These are phyloP conservation scores for Lithophane semibrunnea DNA, from an alignment of 2,888 invertebrate genomes.

Conservation along the genomic window DNA sequence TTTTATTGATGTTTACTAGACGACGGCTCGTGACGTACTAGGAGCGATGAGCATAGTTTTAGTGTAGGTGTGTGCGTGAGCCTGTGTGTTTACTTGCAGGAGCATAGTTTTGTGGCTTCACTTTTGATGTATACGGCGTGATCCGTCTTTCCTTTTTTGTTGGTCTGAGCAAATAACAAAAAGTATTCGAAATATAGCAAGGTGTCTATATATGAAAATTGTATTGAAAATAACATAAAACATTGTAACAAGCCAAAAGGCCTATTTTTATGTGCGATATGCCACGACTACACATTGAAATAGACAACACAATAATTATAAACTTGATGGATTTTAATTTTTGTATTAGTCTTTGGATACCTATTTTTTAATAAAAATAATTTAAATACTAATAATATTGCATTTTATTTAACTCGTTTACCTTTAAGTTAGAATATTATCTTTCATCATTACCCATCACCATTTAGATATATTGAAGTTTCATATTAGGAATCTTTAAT, in stretches of 20 bases:
- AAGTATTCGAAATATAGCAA: slow-evolving; percentile 33
- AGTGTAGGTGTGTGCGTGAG: too few species aligned
- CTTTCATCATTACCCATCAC: too few species aligned
- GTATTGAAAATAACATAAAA: slow-evolving; percentile 31
- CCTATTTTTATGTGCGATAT: slow-evolving; percentile 76
- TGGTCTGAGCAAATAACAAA: background rate
- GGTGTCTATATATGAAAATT: slow-evolving; percentile 41
- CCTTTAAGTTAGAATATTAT: too few species aligned
- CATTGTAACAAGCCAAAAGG: slow-evolving; percentile 50
- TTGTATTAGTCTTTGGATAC: slow-evolving; percentile 87
- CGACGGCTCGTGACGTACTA: too few species aligned
- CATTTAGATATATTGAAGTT: too few species aligned
- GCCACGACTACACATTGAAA: slow-evolving; percentile 64
- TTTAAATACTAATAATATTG: slow-evolving; percentile 77
- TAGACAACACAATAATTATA: slow-evolving; percentile 68
- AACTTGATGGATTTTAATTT: slow-evolving; percentile 82
- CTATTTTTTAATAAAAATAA: slow-evolving; percentile 89
- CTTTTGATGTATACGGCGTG: too few species aligned
- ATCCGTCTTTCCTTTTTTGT: too few species aligned
- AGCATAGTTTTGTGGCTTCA: too few species aligned
- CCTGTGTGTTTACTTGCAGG: too few species aligned
- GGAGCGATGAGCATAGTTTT: too few species aligned
- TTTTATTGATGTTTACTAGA: too few species aligned
- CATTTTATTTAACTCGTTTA: slow-evolving; percentile 18
- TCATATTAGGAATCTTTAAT: too few species aligned